These are phyloP conservation scores for Menidia menidia DNA, from an alignment of 2,797 vertebrate species.

Conservation along the genomic window DNA sequence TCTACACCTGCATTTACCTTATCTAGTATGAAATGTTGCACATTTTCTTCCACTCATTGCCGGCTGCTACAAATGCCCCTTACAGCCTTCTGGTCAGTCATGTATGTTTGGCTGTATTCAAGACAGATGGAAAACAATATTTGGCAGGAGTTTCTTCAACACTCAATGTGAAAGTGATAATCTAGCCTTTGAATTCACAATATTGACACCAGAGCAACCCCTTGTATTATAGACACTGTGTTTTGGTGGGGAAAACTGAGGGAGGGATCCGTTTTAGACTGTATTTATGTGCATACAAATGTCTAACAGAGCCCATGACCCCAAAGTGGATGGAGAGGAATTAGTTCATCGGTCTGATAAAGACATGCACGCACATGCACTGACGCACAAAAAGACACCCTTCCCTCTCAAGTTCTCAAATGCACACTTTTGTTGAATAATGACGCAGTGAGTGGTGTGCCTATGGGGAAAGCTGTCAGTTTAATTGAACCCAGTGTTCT, in stretches of 20 bases:
- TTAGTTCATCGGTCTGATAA: constrained; percentile 70
- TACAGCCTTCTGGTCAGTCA: constrained; percentile 6
- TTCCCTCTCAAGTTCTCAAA: constrained; percentile 24
- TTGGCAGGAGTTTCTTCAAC: constrained; percentile 20
- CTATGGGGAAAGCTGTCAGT: constrained; percentile 80
- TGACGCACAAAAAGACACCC: constrained; percentile 20
- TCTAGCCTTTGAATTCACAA: constrained; percentile 27
- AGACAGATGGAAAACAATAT: constrained; percentile 31
- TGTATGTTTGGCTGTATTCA: constrained; percentile 33
- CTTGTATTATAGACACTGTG: constrained; percentile 37
- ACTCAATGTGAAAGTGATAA: constrained; percentile 41
- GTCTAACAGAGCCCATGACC: constrained; percentile 66
- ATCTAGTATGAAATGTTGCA: constrained; percentile 39
- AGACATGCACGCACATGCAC: constrained; percentile 28
- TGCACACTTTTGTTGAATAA: constrained; percentile 71
- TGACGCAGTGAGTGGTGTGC: constrained; percentile 73
- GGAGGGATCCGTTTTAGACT: constrained; percentile 59
- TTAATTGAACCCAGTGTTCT: constrained; percentile 82
- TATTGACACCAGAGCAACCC: constrained; percentile 45
- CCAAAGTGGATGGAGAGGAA: constrained; percentile 56
- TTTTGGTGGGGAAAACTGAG: constrained; percentile 44
- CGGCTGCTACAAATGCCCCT: constrained; percentile 4
- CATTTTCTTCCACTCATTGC: constrained; percentile 11
- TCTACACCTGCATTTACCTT: constrained; percentile 7
- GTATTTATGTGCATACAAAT: constrained; percentile 64